These are phyloP conservation scores for Mycetomoellerius zeteki DNA, from an alignment of 1,140 invertebrate species.

Conservation along the genomic window DNA sequence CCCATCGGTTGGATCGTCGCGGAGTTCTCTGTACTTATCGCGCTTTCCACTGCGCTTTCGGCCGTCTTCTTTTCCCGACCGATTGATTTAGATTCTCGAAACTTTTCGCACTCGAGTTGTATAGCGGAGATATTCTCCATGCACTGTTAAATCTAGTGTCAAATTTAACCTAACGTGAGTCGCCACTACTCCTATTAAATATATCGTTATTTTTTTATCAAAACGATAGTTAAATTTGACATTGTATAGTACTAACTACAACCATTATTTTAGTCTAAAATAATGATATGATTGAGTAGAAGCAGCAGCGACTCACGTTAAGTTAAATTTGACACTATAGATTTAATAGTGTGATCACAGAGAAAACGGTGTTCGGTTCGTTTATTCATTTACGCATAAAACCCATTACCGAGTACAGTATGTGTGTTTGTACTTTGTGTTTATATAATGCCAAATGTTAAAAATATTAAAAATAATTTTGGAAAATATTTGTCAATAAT, in stretches of 20 bases:
- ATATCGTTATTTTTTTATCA: too few species aligned
- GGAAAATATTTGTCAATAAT: background rate
- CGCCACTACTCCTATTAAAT: too few species aligned
- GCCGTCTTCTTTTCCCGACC: constrained; percentile 50
- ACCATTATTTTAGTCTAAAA: too few species aligned
- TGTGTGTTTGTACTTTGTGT: background rate
- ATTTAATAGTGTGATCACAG: too few species aligned
- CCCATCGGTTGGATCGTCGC: constrained; percentile 61
- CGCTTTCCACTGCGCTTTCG: constrained; percentile 61
- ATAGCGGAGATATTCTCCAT: constrained; percentile 18
- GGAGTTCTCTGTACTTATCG: constrained; percentile 73
- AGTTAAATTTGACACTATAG: too few species aligned
- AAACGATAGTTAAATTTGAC: too few species aligned
- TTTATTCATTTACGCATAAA: background rate
- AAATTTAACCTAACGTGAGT: too few species aligned
- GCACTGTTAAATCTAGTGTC: too few species aligned
- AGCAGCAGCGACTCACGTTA: too few species aligned
- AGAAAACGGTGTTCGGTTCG: constrained; percentile 25
- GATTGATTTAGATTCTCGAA: constrained; percentile 78
- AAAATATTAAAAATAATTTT: background rate
- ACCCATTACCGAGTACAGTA: constrained; percentile 14
- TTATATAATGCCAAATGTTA: constrained; percentile 7
- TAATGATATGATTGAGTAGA: too few species aligned
- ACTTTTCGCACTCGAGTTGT: constrained; percentile 68
- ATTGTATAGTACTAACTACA: too few species aligned